Evolutionary conservation across 2,888 invertebrate genomes (phyloP), one percentile per base, ranked within the genome.

Genomic region (Cetonia aurata): DNA sequence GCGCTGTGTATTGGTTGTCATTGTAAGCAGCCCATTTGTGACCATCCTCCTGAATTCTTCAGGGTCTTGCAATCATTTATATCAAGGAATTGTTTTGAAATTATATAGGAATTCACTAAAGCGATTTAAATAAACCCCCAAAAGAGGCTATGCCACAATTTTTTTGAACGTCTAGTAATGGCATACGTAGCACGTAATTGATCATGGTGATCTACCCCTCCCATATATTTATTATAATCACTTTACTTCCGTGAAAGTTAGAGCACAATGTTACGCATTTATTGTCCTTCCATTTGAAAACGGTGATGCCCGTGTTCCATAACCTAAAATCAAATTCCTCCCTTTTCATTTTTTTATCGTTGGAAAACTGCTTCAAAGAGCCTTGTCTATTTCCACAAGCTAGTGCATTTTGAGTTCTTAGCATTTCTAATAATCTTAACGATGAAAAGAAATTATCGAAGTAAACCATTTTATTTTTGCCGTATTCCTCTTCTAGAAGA

Each of bases 191-290:
- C 2, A 4, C 37, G 37, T 1, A 60, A 44, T 31, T 53, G 33
- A 53, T 53, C 53, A 8, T 53, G 53, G n/a, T 53, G 31, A 53
- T 53, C 53, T n/a, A 53, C 53, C 6, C 31, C 53, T 1, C 53
- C 33, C 53, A 31, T 31, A 31, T 53, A 31, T 53, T 31, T 9
- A 13, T 53, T 53, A 31, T 53, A 31, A 31, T 53, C 1, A 8
- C 1, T 37, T 37, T 8, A 9, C 9, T 37, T 6, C 8, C 37
- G 10, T 37, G 33, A 6, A 37, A 6, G 10, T 37, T 3, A 3
- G 8, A 37, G 6, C 1, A 6, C 6, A 37, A 10, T 1, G 37
- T 37, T 4, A 37, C 37, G 8, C 2, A 3, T 37, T 37, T 37
- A 8, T 37, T 37, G 10, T 37, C 37, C 8, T 37, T 37, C 37